Conservation (phyloP, 2,797 vertebrate species). For the Bradypodion pumilum region DNA sequence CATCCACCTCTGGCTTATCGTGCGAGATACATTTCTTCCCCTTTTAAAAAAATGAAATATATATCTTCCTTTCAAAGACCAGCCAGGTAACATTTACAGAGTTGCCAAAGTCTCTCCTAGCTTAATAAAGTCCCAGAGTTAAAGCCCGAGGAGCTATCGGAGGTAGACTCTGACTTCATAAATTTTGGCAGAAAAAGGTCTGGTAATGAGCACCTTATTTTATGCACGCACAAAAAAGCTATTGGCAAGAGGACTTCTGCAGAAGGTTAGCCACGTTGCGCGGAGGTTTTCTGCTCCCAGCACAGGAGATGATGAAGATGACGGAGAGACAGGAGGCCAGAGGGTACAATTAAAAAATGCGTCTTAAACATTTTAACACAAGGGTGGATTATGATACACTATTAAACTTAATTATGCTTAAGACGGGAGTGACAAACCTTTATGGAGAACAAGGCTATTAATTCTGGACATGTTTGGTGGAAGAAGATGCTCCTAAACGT, state of each 20-base stretch:
- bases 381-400: slow-evolving; percentile 15
- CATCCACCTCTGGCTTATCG: too few species aligned
- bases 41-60: too few species aligned
- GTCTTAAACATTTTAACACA: slow-evolving; percentile 15
- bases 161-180: not conserved
- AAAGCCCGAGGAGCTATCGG: not conserved
- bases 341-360: slow-evolving; percentile 10
- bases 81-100: not conserved
- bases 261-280: not conserved
- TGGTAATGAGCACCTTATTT: not conserved
- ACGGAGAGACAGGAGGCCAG: not conserved
- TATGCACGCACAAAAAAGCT: not conserved
- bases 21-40: too few species aligned
- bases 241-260: not conserved
- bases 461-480: not conserved
- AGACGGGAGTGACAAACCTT: slow-evolving; percentile 21
- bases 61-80: not conserved
- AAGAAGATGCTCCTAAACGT: not conserved
- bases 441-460: slow-evolving; percentile 7
- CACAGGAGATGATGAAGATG: too few species aligned
- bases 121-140: not conserved
- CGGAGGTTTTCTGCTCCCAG: too few species aligned
- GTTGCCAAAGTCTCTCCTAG: not conserved
- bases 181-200: not conserved
- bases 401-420: slow-evolving; percentile 30